Base-by-base conservation (phyloP, 2,797 vertebrate species). In the Tapirus indicus region DNA sequence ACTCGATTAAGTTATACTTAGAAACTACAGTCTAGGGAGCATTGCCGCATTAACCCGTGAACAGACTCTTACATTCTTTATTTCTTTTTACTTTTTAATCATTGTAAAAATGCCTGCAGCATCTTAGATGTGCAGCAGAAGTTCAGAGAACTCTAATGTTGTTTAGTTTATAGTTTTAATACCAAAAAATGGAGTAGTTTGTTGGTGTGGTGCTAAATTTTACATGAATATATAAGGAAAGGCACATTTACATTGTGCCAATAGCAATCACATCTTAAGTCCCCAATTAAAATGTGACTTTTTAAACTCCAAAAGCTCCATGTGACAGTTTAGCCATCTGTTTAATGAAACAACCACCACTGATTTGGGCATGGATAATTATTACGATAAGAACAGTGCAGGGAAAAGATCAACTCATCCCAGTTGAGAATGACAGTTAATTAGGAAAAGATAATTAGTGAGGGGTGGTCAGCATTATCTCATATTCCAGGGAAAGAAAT, bases 381-480 rank as follows among this genome's bases (percentile, higher is more conserved):
- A 97, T 91, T 88, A 75, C 18, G 20, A 64, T 84, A 95, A 88
- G 83, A 95, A 64, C 38, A n/a, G 92, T 82, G 91, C 52, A 92
- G 35, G 78, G 82, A 56, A 88, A 94, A 97, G 93, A 95, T 97
- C 96, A 96, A 5, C 69, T 85, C 44, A 74, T 94, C 69, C 94
- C 92, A 95, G 47, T 83, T 72, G 92, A 97, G 90, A 91, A 47
- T 97, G 95, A 95, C 92, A 93, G 84, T 88, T 97, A 97, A 97
- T 98, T 97, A 97, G 82, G 96, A 96, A 86, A 94, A 97, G 89
- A 95, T 98, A 97, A 97, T 98, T 98, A 97, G 69, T 74, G 54
- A 17, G 13, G 84, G 32, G 47, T 82, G 32, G 25, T 62, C 93
- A 66, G 16, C 23, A 69, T 88, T 91, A 21, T 79, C 35, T 86